phyloP scores from a whole-genome alignment of 2,797 vertebrate genomes.

The Coccyzus lansbergi region DNA sequence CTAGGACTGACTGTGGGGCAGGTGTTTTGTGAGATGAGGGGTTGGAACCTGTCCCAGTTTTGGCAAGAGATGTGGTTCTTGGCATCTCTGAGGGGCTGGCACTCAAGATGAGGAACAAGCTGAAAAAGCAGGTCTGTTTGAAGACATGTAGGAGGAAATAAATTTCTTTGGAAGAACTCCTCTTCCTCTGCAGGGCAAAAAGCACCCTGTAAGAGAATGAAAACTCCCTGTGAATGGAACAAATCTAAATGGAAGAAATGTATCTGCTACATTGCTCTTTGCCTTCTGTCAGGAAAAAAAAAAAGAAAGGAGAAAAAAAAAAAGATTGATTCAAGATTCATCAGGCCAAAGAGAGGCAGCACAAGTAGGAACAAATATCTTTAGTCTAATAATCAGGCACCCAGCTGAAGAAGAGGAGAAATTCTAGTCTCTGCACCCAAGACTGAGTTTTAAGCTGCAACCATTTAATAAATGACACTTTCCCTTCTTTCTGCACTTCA shows the following conservation, averaged over 20 bases:
- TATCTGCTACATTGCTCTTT: slow-evolving; percentile 16
- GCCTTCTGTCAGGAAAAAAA: not conserved
- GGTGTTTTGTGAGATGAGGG: accelerated
- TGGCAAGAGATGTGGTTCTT: not conserved
- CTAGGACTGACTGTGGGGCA: not conserved
- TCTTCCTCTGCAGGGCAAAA: not conserved
- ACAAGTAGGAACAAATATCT: not conserved
- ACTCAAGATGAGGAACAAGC: not conserved
- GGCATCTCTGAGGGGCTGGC: slow-evolving; percentile 1
- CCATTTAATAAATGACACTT: not conserved
- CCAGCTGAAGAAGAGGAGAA: not conserved
- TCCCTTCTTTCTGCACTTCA: not conserved
- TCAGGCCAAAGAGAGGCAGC: not conserved
- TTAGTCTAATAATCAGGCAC: not conserved
- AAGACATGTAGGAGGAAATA: slow-evolving; percentile 43
- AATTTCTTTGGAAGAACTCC: slow-evolving; percentile 48
- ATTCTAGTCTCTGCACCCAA: not conserved
- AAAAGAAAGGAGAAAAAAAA: not conserved
- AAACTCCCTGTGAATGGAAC: not conserved
- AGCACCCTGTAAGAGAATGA: not conserved
- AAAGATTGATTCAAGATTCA: not conserved
- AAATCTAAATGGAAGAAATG: slow-evolving; percentile 13
- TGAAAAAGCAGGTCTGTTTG: slow-evolving; percentile 53
- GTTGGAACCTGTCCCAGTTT: not conserved
- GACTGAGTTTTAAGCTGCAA: not conserved